Percentiles rank a stretch among this genome's conserved stretches.
These are phyloP conservation scores for Nematolebias whitei DNA, from an alignment of 2,113 vertebrate genomes.

Conservation along the genomic window DNA sequence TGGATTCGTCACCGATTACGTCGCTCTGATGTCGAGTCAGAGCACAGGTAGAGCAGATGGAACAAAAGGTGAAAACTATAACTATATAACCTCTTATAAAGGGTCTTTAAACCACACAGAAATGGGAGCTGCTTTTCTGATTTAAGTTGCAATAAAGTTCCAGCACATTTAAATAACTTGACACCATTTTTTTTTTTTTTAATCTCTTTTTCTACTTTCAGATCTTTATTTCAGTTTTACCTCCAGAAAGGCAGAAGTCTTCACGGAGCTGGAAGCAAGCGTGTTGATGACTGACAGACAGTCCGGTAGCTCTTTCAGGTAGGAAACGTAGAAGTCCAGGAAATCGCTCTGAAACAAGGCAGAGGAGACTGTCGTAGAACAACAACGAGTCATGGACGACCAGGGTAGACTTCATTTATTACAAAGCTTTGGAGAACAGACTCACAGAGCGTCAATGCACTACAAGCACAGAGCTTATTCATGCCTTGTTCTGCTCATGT, in stretches of 20 bases:
- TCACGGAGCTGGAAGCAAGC: constrained; percentile 65
- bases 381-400: too few relatives aligned
- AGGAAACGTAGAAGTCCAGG: constrained; percentile 93
- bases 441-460: too few relatives aligned
- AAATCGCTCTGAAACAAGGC: constrained; percentile 86
- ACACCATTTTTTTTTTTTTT: not conserved
- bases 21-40: constrained; percentile 67
- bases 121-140: not conserved
- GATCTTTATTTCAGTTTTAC: constrained; percentile 49
- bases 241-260: constrained; percentile 69
- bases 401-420: too few relatives aligned
- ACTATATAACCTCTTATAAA: not conserved
- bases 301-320: constrained; percentile 93
- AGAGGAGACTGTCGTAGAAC: too few relatives aligned
- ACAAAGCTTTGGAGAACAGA: too few relatives aligned
- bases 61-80: not conserved
- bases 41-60: not conserved
- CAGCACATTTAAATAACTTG: too few relatives aligned
- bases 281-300: constrained; percentile 89
- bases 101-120: not conserved
- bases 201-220: too few relatives aligned
- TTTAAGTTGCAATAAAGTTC: too few relatives aligned
- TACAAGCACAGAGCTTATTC: too few relatives aligned
- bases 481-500: too few relatives aligned
- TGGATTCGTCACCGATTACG: constrained; percentile 86